Evolutionary conservation across 37 sponge, comb jelly and placozoan species (phyloP).

Genomic region (Dysidea cf. avara): DNA sequence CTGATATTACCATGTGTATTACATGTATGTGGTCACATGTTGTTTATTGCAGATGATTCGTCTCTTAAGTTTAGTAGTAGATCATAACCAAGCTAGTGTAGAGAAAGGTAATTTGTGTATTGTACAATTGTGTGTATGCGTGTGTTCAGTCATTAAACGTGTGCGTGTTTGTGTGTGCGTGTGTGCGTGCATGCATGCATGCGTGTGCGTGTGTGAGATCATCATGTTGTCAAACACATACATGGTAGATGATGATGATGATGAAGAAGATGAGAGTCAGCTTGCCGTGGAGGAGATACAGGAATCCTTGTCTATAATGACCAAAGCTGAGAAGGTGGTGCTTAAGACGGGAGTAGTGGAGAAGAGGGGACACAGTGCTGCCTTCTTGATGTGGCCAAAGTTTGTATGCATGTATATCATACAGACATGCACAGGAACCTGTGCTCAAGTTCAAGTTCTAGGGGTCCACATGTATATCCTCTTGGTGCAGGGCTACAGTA

Average conservation of each 20-base stretch:
- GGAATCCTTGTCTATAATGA: not conserved
- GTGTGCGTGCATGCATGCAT: too few species aligned
- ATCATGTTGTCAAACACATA: not conserved
- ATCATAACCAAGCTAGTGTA: not conserved
- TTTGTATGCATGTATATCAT: constrained; percentile 4
- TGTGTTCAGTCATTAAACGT: too few species aligned
- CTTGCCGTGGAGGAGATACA: not conserved
- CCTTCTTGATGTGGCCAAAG: constrained; percentile 78
- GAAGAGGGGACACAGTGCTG: constrained; percentile 80
- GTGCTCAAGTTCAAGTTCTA: not conserved
- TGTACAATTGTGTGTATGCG: too few species aligned
- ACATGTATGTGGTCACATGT: too few species aligned
- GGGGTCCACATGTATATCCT: not conserved
- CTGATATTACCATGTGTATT: too few species aligned
- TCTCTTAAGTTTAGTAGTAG: not conserved
- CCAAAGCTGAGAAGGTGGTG: not conserved
- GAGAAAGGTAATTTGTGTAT: not conserved
- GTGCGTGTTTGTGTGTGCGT: too few species aligned
- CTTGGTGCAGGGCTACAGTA: too few species aligned
- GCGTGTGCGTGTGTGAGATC: not conserved
- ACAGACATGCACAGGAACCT: not conserved
- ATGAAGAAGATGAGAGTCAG: too few species aligned
- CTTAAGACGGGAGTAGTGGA: constrained; percentile 80
- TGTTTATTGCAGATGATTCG: not conserved
- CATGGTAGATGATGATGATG: not conserved